Base-by-base conservation (phyloP, 1,140 invertebrate species). In the Pseudomyrmex pallidus region DNA sequence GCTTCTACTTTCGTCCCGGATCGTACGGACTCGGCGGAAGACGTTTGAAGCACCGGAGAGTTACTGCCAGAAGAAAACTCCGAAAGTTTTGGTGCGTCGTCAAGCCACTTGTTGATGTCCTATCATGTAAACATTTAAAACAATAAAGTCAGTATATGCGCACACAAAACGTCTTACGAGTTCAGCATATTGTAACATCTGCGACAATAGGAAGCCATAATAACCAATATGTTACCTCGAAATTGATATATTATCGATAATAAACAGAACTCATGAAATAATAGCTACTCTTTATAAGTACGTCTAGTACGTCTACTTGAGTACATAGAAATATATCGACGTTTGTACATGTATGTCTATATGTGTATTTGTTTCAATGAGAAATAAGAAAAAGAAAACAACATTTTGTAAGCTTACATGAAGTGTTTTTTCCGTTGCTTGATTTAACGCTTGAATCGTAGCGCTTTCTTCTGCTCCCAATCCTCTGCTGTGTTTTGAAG, bases 61-160 rank as follows among this genome's bases (percentile, higher is more conserved):
- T 96, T 97, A 85, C 96, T 96, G 8, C 95, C 96, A 1, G 96
- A 97, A 78, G 96, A 96, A 83, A 96, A 97, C 89, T 96, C 96
- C 0, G 96, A 95, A 68, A 96, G 95, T 83, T 96, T 96, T 0
- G 97, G 97, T 2, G 97, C 96, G 86, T 98, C 97, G 91, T 98
- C 97, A 61, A 98, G 93, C 97, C 97, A 98, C 90, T 97, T 97
- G 90, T 97, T 98, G 25, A 98, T 97, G 91, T 98, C 97, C 95
- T 96, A 12, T 67, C 3, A 5, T 35, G 35, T 7, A 35, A 35
- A 35, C 35, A 35, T 35, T 35, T 35, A 35, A 35, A 35, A 35
- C 35, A 35, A 35, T 7, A 35, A 35, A 35, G 5, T 35, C 35
- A 35, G 35, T 35, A 35, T 5, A 35, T 7, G 35, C 4, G 35